Evolutionary conservation across 2,113 vertebrate genomes (phyloP), one percentile per base, ranked within the genome.

Genomic region (Myrmecophaga tridactyla): DNA sequence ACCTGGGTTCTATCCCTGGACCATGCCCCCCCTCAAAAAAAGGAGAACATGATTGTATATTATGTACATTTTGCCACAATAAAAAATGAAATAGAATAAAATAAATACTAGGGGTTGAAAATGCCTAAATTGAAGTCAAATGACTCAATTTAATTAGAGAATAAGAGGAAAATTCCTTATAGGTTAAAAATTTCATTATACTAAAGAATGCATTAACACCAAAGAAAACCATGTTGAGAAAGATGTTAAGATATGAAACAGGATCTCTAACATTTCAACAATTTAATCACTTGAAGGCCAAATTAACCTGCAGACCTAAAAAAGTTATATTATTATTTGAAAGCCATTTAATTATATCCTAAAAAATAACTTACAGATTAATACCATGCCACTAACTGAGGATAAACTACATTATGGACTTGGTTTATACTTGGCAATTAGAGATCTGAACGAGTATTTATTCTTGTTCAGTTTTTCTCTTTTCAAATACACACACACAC

Each of bases 391-490:
- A 96, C 89, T 92, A 87, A 93, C 67, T 29, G 92, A 97, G 94
- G 92, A 96, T 95, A 88, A 97, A 98, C 96, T 96, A 97, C 3
- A 92, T 92, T 96, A 95, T 15, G 85, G 73, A 96, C 90, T 98
- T 96, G 91, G 76, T 85, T 97, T 97, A 87, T 94, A 96, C 91
- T 97, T 97, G 96, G 56, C 77, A 89, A 92, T 96, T 95, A 97
- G 85, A 89, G 41, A 87, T 39, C 65, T 78, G 53, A 91, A 95
- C 63, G 96, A 97, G 41, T 70, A 89, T 89, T 97, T 91, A 92
- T 93, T 86, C 86, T 84, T 95, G 82, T 85, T 97, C 97, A 95
- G 94, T 96, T 96, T 95, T 94, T 95, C 91, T 78, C 41, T 67
- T 27, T 83, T 94, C 72, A 90, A 97, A 96, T 21, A 56, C 53